Conservation (phyloP, 2,888 invertebrate genomes). For the Acrobasis consociella region DNA sequence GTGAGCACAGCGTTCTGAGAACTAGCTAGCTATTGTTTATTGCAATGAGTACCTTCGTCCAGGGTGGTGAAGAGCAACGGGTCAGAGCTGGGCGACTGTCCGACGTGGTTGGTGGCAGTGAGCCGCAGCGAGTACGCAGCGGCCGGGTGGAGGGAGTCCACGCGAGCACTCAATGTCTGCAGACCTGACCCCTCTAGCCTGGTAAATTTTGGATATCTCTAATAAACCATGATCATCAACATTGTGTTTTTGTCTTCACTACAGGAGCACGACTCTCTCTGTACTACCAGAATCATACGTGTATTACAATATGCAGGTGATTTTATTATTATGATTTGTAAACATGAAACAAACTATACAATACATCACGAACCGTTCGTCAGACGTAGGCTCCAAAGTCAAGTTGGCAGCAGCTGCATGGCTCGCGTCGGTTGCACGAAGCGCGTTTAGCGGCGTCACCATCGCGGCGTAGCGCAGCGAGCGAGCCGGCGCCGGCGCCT, state of each 20-base stretch:
- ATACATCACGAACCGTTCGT: not conserved
- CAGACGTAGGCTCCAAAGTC: constrained; percentile 40
- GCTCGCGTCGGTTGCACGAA: constrained; percentile 40
- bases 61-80: constrained; percentile 86
- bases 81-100: constrained; percentile 87
- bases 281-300: too few relatives aligned
- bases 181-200: constrained; percentile 45
- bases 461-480: constrained; percentile 46
- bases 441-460: constrained; percentile 49
- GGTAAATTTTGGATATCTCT: constrained; percentile 2
- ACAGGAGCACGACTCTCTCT: too few relatives aligned
- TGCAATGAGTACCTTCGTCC: constrained; percentile 84
- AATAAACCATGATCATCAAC: too few relatives aligned
- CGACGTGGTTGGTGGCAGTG: constrained; percentile 87
- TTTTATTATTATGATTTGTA: too few relatives aligned
- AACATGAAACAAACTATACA: too few relatives aligned
- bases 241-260: too few relatives aligned
- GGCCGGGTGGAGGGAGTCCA: constrained; percentile 85
- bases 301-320: too few relatives aligned
- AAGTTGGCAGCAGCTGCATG: constrained; percentile 45
- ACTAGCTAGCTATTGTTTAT: too few relatives aligned
- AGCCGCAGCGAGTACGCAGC: constrained; percentile 87
- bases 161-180: constrained; percentile 40
- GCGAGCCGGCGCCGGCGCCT: constrained; percentile 34
- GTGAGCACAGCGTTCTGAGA: too few relatives aligned